Evolutionary conservation across 2,113 vertebrate species (phyloP).

Genomic region (Struthio camelus): DNA sequence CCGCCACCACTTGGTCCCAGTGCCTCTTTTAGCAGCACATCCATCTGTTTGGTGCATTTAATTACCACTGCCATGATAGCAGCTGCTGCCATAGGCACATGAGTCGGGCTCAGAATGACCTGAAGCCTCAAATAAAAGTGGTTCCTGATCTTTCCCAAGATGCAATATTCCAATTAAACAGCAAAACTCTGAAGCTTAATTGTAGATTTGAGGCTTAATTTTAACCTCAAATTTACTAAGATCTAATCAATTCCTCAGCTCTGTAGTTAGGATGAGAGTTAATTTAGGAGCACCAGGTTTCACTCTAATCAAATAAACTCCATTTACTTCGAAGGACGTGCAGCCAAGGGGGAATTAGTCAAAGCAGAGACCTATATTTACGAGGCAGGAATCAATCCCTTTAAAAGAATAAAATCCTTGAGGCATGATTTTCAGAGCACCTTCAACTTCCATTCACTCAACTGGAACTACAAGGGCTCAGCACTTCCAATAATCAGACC

Average conservation of each 20-base stretch:
- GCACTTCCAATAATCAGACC: conserved; percentile 5
- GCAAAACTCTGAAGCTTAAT: conserved; percentile 11
- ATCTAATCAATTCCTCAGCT: conserved; percentile 33
- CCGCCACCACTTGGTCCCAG: not conserved
- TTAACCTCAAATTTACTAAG: conserved; percentile 29
- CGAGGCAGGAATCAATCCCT: conserved; percentile 13
- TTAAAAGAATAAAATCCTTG: conserved; percentile 27
- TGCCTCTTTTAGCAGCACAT: not conserved
- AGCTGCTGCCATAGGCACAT: not conserved
- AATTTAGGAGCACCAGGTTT: conserved; percentile 36
- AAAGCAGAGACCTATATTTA: conserved; percentile 31
- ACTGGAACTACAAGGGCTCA: conserved; percentile 17
- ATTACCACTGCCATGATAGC: not conserved
- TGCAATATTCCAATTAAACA: not conserved
- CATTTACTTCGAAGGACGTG: conserved; percentile 40
- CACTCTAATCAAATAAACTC: conserved; percentile 41
- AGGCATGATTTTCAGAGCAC: not conserved
- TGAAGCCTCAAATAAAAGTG: not conserved
- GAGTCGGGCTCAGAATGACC: not conserved
- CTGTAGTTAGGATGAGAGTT: not conserved
- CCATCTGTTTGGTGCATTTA: accelerated
- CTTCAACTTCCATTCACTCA: conserved; percentile 28
- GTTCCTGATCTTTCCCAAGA: not conserved
- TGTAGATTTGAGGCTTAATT: conserved; percentile 25
- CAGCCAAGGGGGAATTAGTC: conserved; percentile 29